Conservation (phyloP, 1,140 invertebrate genomes). For the Psix sp. region DNA sequence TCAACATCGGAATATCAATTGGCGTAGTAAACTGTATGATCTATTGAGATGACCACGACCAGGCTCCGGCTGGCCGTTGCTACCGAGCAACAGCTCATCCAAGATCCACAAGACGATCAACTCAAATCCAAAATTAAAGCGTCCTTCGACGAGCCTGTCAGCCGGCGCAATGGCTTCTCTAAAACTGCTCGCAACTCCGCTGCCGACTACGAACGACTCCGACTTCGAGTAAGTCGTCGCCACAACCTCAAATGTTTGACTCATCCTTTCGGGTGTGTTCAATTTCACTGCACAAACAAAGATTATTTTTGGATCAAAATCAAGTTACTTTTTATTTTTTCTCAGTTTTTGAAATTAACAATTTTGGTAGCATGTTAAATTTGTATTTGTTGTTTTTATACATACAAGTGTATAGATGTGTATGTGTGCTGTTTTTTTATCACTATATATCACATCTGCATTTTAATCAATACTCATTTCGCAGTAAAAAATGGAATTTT, state of each 20-base stretch:
- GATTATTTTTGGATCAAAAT: too few relatives aligned
- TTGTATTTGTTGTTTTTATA: too few relatives aligned
- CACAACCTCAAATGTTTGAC: not conserved
- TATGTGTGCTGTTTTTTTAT: too few relatives aligned
- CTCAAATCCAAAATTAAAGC: conserved; percentile 48
- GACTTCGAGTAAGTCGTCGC: conserved; percentile 33
- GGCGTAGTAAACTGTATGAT: not conserved
- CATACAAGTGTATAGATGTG: too few relatives aligned
- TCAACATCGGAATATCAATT: not conserved
- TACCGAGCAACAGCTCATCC: conserved; percentile 39
- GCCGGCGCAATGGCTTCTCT: conserved; percentile 60
- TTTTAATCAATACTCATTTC: too few relatives aligned
- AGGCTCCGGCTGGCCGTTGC: conserved; percentile 41
- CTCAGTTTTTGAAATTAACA: too few relatives aligned
- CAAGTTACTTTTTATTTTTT: not conserved
- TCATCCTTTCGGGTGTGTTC: not conserved
- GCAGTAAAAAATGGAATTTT: too few relatives aligned
- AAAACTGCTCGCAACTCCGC: conserved; percentile 31
- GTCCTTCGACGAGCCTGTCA: conserved; percentile 37
- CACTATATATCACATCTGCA: too few relatives aligned
- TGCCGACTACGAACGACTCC: conserved; percentile 31
- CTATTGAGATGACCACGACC: conserved; percentile 50
- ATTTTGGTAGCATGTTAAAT: too few relatives aligned
- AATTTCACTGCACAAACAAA: not conserved
- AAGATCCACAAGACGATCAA: conserved; percentile 8